Percentiles rank a stretch among this genome's conserved stretches.
Evolutionary conservation across 2,888 invertebrate species (phyloP).

Genomic region (Sarcophaga caerulescens): DNA sequence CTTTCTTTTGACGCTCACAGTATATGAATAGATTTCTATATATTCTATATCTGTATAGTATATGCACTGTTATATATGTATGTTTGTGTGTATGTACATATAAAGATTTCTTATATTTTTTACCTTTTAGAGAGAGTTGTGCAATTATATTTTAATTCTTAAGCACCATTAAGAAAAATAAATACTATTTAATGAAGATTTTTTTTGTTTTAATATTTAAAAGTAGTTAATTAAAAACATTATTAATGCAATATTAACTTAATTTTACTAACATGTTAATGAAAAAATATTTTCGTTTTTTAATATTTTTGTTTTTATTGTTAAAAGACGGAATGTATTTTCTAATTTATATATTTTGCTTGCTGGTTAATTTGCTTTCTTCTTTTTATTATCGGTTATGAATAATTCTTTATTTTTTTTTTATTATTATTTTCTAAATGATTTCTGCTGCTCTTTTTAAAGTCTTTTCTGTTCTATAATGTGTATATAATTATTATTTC

Average conservation of each 20-base stretch:
- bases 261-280: slow-evolving; percentile 55
- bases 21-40: not conserved
- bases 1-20: too few relatives aligned
- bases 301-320: slow-evolving; percentile 28
- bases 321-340: slow-evolving; percentile 65
- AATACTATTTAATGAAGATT: slow-evolving; percentile 11
- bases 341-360: slow-evolving; percentile 5
- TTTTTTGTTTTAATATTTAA: slow-evolving; percentile 15
- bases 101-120: not conserved
- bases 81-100: not conserved
- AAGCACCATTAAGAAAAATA: slow-evolving; percentile 55
- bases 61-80: too few relatives aligned
- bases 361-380: not conserved
- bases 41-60: not conserved
- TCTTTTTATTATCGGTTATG: slow-evolving; percentile 13
- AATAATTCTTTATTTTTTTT: slow-evolving; percentile 20
- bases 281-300: slow-evolving; percentile 39
- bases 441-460: slow-evolving; percentile 37
- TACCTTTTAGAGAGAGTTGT: slow-evolving; percentile 35
- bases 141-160: slow-evolving; percentile 51
- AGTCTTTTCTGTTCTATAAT: slow-evolving; percentile 34
- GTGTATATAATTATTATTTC: slow-evolving; percentile 9
- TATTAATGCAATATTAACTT: slow-evolving; percentile 37
- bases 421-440: slow-evolving; percentile 25
- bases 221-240: slow-evolving; percentile 29